A percentile compares a stretch with the other conserved stretches of the same genome.
These are phyloP conservation scores for Laspeyria flexula DNA, from an alignment of 2,888 invertebrate species.

Conservation along the genomic window DNA sequence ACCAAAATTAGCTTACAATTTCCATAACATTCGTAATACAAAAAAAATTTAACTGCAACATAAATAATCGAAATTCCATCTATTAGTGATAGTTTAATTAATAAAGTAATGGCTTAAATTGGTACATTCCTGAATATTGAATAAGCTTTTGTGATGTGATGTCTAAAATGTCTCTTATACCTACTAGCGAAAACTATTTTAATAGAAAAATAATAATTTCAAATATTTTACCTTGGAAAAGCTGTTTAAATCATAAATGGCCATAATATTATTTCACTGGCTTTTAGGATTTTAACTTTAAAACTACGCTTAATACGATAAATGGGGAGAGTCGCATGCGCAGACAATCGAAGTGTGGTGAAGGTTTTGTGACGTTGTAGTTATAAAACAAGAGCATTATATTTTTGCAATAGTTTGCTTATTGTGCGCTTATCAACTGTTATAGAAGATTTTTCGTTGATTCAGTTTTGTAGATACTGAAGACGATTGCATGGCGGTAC, in stretches of 20 bases:
- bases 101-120: too few relatives aligned
- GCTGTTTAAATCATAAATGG: constrained; percentile 41
- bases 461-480: constrained; percentile 67
- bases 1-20: constrained; percentile 54
- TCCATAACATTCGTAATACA: too few relatives aligned
- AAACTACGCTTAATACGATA: constrained; percentile 28
- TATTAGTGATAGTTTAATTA: too few relatives aligned
- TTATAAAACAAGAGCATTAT: constrained; percentile 60
- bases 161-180: constrained; percentile 66
- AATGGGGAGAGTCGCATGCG: constrained; percentile 74
- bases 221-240: constrained; percentile 50
- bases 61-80: too few relatives aligned
- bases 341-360: constrained; percentile 69
- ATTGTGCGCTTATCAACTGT: constrained; percentile 76
- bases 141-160: constrained; percentile 85
- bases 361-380: constrained; percentile 72
- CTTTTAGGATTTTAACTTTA: constrained; percentile 42
- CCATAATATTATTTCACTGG: constrained; percentile 43
- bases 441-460: constrained; percentile 71
- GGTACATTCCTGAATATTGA: constrained; percentile 77
- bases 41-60: too few relatives aligned
- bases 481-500: constrained; percentile 69
- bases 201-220: constrained; percentile 54
- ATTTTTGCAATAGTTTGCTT: constrained; percentile 77
- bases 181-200: constrained; percentile 50